phyloP scores from a whole-genome alignment of 2,797 vertebrate genomes.

The Buphagus erythrorhynchus region DNA sequence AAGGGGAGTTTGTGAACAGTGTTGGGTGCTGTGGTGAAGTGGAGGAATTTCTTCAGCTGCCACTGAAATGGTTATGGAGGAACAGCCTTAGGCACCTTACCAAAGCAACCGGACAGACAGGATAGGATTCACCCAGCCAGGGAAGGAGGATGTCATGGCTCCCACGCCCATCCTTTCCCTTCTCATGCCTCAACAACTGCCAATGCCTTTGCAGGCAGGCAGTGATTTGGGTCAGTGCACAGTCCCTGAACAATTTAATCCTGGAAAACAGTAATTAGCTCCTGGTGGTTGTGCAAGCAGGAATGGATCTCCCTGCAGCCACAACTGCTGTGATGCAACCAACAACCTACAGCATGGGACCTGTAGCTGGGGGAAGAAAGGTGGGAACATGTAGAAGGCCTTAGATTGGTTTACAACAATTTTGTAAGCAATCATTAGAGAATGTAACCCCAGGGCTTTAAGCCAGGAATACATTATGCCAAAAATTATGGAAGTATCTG shows the following conservation, averaged over 20 bases:
- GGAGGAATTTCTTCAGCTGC: not conserved
- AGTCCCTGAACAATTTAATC: not conserved
- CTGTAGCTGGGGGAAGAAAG: not conserved
- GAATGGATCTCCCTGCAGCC: not conserved
- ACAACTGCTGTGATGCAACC: rapidly evolving
- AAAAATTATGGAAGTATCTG: not conserved
- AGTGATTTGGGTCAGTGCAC: not conserved
- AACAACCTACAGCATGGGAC: rapidly evolving
- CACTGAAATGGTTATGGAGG: not conserved
- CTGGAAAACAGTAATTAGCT: not conserved
- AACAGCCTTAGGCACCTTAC: not conserved
- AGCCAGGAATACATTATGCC: not conserved
- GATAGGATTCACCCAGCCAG: rapidly evolving
- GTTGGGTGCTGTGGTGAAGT: not conserved
- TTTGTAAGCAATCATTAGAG: rapidly evolving
- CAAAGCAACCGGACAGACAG: rapidly evolving
- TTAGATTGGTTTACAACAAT: not conserved
- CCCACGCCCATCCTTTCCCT: rapidly evolving
- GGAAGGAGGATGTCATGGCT: not conserved
- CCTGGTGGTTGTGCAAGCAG: not conserved
- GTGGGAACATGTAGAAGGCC: rapidly evolving
- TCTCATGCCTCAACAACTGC: rapidly evolving
- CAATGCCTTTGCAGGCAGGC: not conserved
- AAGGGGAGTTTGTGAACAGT: not conserved
- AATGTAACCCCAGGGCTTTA: not conserved